These are phyloP conservation scores for Ochlodes sylvanus DNA, from an alignment of 2,888 invertebrate species.

Conservation along the genomic window DNA sequence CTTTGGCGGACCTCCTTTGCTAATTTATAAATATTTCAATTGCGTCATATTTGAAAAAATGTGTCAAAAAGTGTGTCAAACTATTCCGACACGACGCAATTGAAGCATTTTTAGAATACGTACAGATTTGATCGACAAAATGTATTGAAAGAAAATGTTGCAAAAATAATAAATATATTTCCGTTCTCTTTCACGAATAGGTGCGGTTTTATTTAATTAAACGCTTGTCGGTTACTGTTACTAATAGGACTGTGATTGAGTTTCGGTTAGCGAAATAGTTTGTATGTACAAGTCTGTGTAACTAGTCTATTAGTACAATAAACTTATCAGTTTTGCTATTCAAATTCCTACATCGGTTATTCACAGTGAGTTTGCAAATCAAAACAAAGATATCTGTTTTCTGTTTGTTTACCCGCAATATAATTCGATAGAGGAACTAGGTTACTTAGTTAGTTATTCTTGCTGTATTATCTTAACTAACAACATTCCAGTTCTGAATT, in stretches of 20 bases:
- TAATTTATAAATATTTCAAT: too few relatives aligned
- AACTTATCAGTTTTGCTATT: too few relatives aligned
- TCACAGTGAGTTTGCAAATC: background rate
- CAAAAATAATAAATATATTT: too few relatives aligned
- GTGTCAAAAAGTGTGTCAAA: too few relatives aligned
- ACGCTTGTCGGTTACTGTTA: background rate
- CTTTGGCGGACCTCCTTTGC: too few relatives aligned
- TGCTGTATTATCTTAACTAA: background rate
- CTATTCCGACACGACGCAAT: too few relatives aligned
- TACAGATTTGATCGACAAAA: too few relatives aligned
- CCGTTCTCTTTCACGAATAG: background rate
- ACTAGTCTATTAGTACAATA: too few relatives aligned
- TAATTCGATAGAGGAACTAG: constrained; percentile 2
- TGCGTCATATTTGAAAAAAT: too few relatives aligned
- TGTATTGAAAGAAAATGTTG: background rate
- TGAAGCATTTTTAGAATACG: too few relatives aligned
- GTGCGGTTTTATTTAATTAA: constrained; percentile 1
- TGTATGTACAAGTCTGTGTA: too few relatives aligned
- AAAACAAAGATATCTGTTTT: background rate
- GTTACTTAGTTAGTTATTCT: background rate
- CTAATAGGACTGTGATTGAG: background rate
- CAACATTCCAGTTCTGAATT: background rate
- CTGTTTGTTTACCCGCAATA: background rate
- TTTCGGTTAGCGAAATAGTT: background rate
- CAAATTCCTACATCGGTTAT: background rate